These are phyloP conservation scores for Anoplophora glabripennis DNA, from an alignment of 1,140 invertebrate genomes.

Conservation along the genomic window DNA sequence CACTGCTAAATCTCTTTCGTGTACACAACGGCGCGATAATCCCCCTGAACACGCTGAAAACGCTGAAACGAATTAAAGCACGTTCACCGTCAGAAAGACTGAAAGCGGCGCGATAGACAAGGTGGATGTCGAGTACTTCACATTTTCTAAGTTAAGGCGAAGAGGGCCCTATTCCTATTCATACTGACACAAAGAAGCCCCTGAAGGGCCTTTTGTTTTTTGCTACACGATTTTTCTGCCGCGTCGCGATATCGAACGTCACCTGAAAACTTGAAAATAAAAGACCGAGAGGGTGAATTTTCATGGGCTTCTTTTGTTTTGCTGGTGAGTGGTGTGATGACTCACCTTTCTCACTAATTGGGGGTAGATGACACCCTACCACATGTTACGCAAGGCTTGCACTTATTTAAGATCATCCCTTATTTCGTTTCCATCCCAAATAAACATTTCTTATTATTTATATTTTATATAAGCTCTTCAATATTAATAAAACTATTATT, in stretches of 20 bases:
- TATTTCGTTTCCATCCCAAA: background rate
- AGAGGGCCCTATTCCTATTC: slow-evolving; percentile 12
- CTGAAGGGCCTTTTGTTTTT: slow-evolving; percentile 27
- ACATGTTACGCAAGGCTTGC: background rate
- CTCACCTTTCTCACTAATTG: slow-evolving; percentile 11
- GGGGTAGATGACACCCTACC: background rate
- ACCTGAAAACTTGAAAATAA: slow-evolving; percentile 4
- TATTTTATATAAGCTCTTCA: too few species aligned
- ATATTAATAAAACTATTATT: too few species aligned
- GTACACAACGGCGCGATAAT: slow-evolving; percentile 5
- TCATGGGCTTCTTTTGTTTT: slow-evolving; percentile 11
- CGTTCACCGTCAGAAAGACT: background rate
- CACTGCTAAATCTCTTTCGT: background rate
- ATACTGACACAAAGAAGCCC: slow-evolving; percentile 13
- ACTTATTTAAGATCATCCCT: background rate
- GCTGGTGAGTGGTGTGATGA: slow-evolving; percentile 10
- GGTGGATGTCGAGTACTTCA: slow-evolving; percentile 7
- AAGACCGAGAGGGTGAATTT: slow-evolving; percentile 13
- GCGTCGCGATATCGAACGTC: slow-evolving; percentile 18
- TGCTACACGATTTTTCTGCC: background rate
- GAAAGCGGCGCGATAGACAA: background rate
- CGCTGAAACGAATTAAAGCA: slow-evolving; percentile 3
- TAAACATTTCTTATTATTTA: too few species aligned
- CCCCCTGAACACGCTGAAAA: slow-evolving; percentile 12
- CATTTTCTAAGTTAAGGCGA: slow-evolving; percentile 5